phyloP scores from a whole-genome alignment of 2,888 invertebrate genomes.

The Apodemia hepburni region DNA sequence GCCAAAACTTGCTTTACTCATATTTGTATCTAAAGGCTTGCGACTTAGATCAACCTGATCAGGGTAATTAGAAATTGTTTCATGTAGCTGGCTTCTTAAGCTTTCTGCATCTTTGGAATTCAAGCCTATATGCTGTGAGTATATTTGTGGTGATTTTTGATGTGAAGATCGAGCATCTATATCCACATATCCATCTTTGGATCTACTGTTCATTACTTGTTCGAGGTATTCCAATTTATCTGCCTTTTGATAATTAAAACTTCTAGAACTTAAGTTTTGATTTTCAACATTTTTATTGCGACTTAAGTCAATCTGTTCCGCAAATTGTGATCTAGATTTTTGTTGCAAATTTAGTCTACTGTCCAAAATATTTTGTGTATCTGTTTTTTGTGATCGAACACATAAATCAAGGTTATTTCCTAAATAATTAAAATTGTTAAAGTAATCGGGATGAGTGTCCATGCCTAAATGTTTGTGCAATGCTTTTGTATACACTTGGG shows the following conservation, averaged over 20 bases:
- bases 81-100: background rate
- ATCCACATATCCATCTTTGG: background rate
- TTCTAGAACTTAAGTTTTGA: slow-evolving; percentile 8
- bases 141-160: slow-evolving; percentile 1
- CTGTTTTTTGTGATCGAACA: slow-evolving; percentile 36
- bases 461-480: slow-evolving; percentile 41
- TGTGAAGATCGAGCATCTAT: slow-evolving; percentile 2
- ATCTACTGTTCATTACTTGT: background rate
- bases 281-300: slow-evolving; percentile 15
- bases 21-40: background rate
- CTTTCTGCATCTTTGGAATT: background rate
- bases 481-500: slow-evolving; percentile 47
- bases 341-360: slow-evolving; percentile 17
- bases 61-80: background rate
- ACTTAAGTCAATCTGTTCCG: slow-evolving; percentile 24
- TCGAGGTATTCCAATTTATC: background rate
- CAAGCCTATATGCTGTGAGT: background rate
- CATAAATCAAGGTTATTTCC: slow-evolving; percentile 40
- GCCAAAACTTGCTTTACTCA: background rate
- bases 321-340: slow-evolving; percentile 13
- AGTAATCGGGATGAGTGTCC: slow-evolving; percentile 35
- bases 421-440: slow-evolving; percentile 31
- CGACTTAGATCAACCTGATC: slow-evolving; percentile 1
- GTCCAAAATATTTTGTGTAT: slow-evolving; percentile 20
- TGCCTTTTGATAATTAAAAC: background rate